Evolutionary conservation across 2,888 invertebrate genomes (phyloP).

Genomic region (Pollenia angustigena): DNA sequence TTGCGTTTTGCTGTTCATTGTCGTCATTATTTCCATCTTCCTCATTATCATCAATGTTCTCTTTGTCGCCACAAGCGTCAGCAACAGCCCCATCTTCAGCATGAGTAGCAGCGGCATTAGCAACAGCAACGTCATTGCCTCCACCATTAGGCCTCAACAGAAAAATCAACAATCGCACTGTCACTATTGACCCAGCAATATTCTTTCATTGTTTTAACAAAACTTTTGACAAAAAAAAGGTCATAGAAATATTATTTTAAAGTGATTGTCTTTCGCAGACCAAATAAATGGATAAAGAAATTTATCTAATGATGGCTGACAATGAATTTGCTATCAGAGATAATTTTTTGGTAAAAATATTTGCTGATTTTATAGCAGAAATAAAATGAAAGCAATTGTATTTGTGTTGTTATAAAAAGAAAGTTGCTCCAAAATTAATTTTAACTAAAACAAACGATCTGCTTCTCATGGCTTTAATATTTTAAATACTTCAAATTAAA

Average conservation of each 20-base stretch:
- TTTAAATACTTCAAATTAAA: too few relatives aligned
- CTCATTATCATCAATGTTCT: neutral
- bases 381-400: too few relatives aligned
- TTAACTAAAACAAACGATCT: too few relatives aligned
- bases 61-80: constrained; percentile 37
- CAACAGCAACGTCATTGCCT: neutral
- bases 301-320: neutral
- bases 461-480: too few relatives aligned
- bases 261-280: neutral
- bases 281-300: neutral
- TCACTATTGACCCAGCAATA: constrained; percentile 29
- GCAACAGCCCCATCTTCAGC: constrained; percentile 20
- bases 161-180: constrained; percentile 10
- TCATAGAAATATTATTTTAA: neutral
- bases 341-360: too few relatives aligned
- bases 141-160: constrained; percentile 13
- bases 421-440: too few relatives aligned
- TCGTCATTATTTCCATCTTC: constrained; percentile 6
- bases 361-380: too few relatives aligned
- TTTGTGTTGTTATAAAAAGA: too few relatives aligned
- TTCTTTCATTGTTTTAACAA: constrained; percentile 44
- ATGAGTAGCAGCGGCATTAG: neutral
- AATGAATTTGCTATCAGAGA: neutral
- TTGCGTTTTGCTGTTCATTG: constrained; percentile 52
- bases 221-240: neutral